A percentile compares a stretch with the other conserved stretches of the same genome.
phyloP scores from a whole-genome alignment of 1,140 invertebrate species.

The Araneus ventricosus region DNA sequence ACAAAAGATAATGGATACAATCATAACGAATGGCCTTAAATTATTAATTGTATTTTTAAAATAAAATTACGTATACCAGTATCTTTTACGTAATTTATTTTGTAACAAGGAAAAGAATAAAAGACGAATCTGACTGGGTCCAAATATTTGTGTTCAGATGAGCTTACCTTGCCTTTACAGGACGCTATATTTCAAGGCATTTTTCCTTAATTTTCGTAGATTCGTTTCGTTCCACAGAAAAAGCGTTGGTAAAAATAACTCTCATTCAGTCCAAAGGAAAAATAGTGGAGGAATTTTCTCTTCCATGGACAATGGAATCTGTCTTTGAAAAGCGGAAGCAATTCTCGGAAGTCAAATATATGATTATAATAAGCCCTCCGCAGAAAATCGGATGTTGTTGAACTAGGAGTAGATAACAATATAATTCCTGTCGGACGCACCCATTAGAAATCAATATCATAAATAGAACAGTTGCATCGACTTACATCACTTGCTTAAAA shows the following conservation, averaged over 20 bases:
- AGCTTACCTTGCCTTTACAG: no score
- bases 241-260: not conserved
- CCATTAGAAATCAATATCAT: slow-evolving; percentile 24
- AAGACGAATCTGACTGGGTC: no score
- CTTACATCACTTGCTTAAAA: not conserved
- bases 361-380: slow-evolving; percentile 21
- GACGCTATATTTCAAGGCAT: no score
- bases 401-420: not conserved
- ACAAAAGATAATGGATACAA: no score
- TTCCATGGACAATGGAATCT: not conserved
- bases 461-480: not conserved
- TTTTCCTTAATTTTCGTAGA: no score
- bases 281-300: not conserved
- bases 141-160: no score
- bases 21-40: no score
- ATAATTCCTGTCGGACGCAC: not conserved
- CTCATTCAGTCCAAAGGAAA: not conserved
- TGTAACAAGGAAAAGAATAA: no score
- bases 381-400: slow-evolving; percentile 26
- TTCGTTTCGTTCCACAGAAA: not conserved
- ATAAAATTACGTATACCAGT: no score
- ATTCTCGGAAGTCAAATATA: slow-evolving; percentile 8
- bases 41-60: no score
- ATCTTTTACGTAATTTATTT: no score
- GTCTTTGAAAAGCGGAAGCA: slow-evolving; percentile 1